phyloP scores from a whole-genome alignment of 2,113 vertebrate genomes.

The Dryoscopus gambensis region DNA sequence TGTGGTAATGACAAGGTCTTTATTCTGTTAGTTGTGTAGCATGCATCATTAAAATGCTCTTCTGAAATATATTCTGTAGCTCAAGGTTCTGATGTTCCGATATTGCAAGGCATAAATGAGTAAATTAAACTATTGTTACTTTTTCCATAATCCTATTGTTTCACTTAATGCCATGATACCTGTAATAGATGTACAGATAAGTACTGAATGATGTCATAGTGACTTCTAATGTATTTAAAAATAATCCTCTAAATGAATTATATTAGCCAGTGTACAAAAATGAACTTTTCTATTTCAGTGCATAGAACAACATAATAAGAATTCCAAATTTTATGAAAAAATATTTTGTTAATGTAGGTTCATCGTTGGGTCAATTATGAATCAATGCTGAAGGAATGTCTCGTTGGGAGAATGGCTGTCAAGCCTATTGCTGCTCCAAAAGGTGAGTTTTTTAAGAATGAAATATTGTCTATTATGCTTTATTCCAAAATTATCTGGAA shows the following conservation, averaged over 20 bases:
- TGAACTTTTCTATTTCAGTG: not conserved
- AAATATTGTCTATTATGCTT: not conserved
- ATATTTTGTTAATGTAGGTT: conserved; percentile 72
- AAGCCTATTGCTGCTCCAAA: conserved; percentile 71
- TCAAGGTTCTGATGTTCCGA: not conserved
- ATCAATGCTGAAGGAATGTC: conserved; percentile 95
- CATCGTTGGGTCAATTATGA: conserved; percentile 99
- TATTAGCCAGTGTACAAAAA: not conserved
- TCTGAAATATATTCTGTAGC: not conserved
- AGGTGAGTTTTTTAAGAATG: conserved; percentile 72
- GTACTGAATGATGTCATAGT: not conserved
- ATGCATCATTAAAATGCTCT: not conserved
- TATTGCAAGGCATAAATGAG: not conserved
- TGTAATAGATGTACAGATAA: not conserved
- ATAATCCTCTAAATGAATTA: not conserved
- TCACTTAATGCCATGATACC: not conserved
- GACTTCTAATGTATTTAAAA: not conserved
- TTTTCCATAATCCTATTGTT: not conserved
- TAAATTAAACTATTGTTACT: not conserved
- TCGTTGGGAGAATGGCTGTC: conserved; percentile 89
- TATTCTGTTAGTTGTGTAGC: not conserved
- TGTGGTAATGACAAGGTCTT: not conserved
- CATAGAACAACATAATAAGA: not conserved
- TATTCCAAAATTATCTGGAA: not conserved
- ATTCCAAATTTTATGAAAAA: not conserved